These are phyloP conservation scores for Acrocephalus scirpaceus DNA, from an alignment of 2,797 vertebrate genomes.

Conservation along the genomic window DNA sequence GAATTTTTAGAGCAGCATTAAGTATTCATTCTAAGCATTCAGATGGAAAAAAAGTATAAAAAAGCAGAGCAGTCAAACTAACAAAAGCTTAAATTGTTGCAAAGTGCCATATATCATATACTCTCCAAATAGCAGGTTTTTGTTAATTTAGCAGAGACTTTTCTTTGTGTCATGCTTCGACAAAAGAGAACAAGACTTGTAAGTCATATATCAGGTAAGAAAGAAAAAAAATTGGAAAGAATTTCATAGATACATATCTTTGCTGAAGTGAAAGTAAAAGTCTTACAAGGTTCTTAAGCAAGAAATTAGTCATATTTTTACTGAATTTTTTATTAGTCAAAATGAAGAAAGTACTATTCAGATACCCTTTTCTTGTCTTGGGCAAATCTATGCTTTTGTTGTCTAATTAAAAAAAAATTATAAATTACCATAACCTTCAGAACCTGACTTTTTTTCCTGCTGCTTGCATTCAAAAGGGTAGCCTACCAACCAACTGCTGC, in stretches of 20 bases:
- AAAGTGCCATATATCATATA: not conserved
- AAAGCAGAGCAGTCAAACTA: not conserved
- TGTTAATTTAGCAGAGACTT: not conserved
- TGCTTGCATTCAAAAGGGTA: not conserved
- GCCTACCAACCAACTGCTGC: conserved; percentile 15
- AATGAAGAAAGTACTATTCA: not conserved
- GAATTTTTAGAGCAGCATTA: not conserved
- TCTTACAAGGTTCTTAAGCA: not conserved
- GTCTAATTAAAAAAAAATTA: not conserved
- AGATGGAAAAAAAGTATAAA: not conserved
- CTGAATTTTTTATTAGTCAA: not conserved
- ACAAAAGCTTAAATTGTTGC: not conserved
- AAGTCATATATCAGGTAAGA: not conserved
- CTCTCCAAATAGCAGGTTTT: not conserved
- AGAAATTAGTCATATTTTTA: not conserved
- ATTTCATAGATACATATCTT: not conserved
- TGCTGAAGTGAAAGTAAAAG: not conserved
- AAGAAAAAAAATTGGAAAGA: not conserved
- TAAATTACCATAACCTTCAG: not conserved
- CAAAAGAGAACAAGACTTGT: not conserved
- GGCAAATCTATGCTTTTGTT: not conserved
- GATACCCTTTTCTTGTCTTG: not conserved
- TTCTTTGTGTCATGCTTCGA: not conserved
- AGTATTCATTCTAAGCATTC: not conserved
- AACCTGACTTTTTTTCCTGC: not conserved